Evolutionary conservation across 2,888 invertebrate species (phyloP), one percentile per base, ranked within the genome.

Genomic region (Harmothoe impar): DNA sequence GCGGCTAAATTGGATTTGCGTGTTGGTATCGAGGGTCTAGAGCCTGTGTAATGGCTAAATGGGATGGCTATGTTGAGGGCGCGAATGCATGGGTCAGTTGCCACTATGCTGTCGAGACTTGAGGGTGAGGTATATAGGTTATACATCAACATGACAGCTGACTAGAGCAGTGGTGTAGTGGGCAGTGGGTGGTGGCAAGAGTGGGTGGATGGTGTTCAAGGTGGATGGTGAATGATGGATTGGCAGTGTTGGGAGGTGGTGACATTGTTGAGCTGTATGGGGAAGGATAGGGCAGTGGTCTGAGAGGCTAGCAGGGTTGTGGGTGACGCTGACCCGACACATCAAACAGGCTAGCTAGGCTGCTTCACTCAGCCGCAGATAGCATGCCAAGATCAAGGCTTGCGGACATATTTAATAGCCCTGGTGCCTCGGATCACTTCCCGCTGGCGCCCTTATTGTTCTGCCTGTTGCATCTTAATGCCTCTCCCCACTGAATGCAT

Each of bases 381-480:
- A 29, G 31, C 72, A 72, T 72, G 29, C 29, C 72, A 25, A 15
- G 72, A 72, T 72, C 72, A 72, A 29, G 72, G 72, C 72, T 25
- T 25, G 25, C 72, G 31, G 72, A 25, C 72, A 25, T 15, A 29
- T 72, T 29, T 72, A 72, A 72, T 72, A 29, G 72, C 72, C 72
- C 25, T 3, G 29, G 31, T 25, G 72, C 62, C 62, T 20, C 62
- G 31, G 29, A 72, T 72, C 72, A 72, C 72, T 29, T 72, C 72
- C 72, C 3, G 29, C 25, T 25, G 25, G 29, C 25, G 15, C 72
- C 29, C 72, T 72, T 29, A 72, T 72, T 72, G 72, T 72, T 72
- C 72, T 72, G 72, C 72, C 72, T 72, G 72, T 72, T 72, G 72
- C 25, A 72, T 72, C 72, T 72, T 72, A 72, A 72, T 72, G 72